Evolutionary conservation across 2,888 invertebrate species (phyloP), one percentile per base, ranked within the genome.

Genomic region (Troilus luridus): DNA sequence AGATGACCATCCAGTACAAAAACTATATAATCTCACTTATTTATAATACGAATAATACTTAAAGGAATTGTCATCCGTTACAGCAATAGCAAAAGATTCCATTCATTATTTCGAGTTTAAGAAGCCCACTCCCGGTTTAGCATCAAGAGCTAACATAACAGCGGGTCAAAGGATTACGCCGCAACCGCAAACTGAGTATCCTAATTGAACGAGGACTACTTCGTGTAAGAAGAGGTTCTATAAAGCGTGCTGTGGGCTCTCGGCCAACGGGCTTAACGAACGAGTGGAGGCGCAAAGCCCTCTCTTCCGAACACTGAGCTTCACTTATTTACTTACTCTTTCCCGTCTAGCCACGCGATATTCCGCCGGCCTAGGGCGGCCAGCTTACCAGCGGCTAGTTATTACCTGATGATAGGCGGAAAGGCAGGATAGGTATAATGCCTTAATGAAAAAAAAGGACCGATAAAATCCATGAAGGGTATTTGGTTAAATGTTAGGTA

Each of bases 271-370:
- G 85, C 85, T 85, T 77, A 85, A 85, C 85, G 56, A 85, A 58
- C 56, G 85, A 85, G 85, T n/a, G 19, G 56, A 27, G 10, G n/a
- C 85, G 56, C 85, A 56, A 58, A 85, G 85, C 85, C 56, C 17
- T n/a, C 8, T 10, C 54, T 85, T 85, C 85, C 85, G 85, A 85
- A 56, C 85, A n/a, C 85, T 58, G 85, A 85, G 41, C 85, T 56
- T 56, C 56, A 85, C 85, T 81, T 81, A 81, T 56, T 81, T 81
- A 81, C 54, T 58, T 56, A 85, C 85, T 85, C 56, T 85, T 85
- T 85, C 72, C 72, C 41, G 72, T 41, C 72, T 77, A 77, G 72
- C 72, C 72, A 19, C 72, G 72, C 72, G 7, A 77, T 77, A 77
- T 77, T 27, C 72, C 9, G 0, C 17, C 7, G 17, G 14, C 7